phyloP scores from a whole-genome alignment of 2,888 invertebrate species.

The Corbicula japonica region DNA sequence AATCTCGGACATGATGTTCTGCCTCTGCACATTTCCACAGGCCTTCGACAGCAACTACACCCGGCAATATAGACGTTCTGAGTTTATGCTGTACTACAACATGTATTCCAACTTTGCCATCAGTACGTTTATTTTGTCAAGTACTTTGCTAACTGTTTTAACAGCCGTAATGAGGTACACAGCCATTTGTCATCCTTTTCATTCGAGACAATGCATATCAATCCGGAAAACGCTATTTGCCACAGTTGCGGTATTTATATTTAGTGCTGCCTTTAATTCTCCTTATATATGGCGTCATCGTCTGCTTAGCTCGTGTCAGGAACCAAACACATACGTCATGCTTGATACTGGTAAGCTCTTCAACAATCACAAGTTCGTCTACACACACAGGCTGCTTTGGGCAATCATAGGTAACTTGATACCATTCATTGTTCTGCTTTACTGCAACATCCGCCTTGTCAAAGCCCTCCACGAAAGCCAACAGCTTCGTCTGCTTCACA shows the following conservation, averaged over 20 bases:
- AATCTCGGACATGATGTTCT: conserved; percentile 90
- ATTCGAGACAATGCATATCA: conserved; percentile 90
- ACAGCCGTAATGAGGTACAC: conserved; percentile 92
- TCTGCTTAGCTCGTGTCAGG: too few relatives aligned
- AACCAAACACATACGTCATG: too few relatives aligned
- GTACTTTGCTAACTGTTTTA: conserved; percentile 91
- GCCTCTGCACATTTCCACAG: conserved; percentile 88
- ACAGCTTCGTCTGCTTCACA: conserved; percentile 75
- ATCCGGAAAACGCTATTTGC: conserved; percentile 88
- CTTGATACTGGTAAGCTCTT: conserved; percentile 55
- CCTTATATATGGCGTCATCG: conserved; percentile 87
- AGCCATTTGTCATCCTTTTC: conserved; percentile 91
- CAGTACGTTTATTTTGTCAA: conserved; percentile 88
- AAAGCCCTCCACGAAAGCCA: conserved; percentile 76
- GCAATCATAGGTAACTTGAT: conserved; percentile 78
- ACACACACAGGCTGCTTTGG: conserved; percentile 74
- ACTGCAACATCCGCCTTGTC: conserved; percentile 80
- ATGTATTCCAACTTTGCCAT: conserved; percentile 74
- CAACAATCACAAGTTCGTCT: conserved; percentile 62
- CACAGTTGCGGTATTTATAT: conserved; percentile 89
- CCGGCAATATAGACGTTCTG: conserved; percentile 89
- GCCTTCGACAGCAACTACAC: conserved; percentile 63
- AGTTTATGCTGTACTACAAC: conserved; percentile 76
- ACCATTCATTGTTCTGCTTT: conserved; percentile 75
- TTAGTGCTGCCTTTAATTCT: conserved; percentile 90